phyloP scores from a whole-genome alignment of 2,888 invertebrate species.

The Eremobia ochroleuca region DNA sequence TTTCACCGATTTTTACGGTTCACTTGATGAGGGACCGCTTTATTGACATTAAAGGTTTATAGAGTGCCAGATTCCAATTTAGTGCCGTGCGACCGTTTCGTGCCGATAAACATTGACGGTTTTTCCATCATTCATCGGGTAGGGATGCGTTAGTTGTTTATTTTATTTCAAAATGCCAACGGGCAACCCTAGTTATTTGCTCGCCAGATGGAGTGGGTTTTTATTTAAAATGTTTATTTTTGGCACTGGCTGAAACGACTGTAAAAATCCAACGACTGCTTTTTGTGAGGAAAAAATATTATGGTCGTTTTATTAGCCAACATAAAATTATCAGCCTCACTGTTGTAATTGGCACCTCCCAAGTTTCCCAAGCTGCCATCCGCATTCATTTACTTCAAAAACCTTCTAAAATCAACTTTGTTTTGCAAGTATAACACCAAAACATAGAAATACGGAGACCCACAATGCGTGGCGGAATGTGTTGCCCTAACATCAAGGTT shows the following conservation, averaged over 20 bases:
- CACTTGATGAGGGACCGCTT: slow-evolving; percentile 80
- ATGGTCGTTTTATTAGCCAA: neutral
- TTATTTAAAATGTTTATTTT: slow-evolving; percentile 40
- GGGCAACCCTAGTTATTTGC: slow-evolving; percentile 43
- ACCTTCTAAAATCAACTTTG: neutral
- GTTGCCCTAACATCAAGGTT: slow-evolving; percentile 9
- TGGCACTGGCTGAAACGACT: slow-evolving; percentile 12
- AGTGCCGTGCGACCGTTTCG: slow-evolving; percentile 72
- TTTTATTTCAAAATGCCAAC: slow-evolving; percentile 64
- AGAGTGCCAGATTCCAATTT: slow-evolving; percentile 84
- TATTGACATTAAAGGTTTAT: slow-evolving; percentile 87
- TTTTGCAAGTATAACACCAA: neutral
- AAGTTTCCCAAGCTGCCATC: neutral
- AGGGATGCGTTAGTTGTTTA: slow-evolving; percentile 68
- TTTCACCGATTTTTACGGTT: slow-evolving; percentile 81
- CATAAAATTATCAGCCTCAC: neutral
- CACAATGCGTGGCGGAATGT: slow-evolving; percentile 32
- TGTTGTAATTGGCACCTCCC: neutral
- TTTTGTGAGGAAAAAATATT: neutral
- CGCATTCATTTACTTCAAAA: neutral
- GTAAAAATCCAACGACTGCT: slow-evolving; percentile 5
- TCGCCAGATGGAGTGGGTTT: slow-evolving; percentile 14
- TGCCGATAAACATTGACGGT: slow-evolving; percentile 77
- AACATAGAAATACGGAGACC: slow-evolving; percentile 7
- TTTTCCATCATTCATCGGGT: slow-evolving; percentile 65